These are phyloP conservation scores for Perodicticus potto DNA, from an alignment of 2,797 vertebrate species.

Conservation along the genomic window DNA sequence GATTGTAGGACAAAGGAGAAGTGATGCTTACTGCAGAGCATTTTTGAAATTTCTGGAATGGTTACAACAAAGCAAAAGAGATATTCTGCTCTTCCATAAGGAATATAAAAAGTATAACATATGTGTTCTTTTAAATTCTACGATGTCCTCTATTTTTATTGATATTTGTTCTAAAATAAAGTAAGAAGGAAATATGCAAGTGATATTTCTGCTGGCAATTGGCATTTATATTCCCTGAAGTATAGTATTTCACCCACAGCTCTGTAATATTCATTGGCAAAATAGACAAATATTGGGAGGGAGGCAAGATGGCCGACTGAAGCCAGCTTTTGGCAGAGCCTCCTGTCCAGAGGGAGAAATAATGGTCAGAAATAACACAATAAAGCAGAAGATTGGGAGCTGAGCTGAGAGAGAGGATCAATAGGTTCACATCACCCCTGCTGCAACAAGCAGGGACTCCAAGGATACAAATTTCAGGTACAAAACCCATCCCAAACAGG, in stretches of 20 bases:
- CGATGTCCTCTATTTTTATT: background rate
- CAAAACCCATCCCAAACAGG: too few species aligned
- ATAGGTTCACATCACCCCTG: too few species aligned
- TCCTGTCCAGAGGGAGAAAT: too few species aligned
- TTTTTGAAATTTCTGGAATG: background rate
- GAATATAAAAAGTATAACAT: background rate
- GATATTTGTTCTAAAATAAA: background rate
- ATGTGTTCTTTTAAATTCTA: slow-evolving; percentile 8
- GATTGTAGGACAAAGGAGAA: background rate
- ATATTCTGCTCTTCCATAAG: background rate
- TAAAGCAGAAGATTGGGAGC: too few species aligned
- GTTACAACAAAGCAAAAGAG: background rate
- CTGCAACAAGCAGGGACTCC: too few species aligned
- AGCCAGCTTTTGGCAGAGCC: too few species aligned
- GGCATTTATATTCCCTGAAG: slow-evolving; percentile 22
- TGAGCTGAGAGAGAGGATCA: too few species aligned
- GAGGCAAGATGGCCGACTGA: too few species aligned
- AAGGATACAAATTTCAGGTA: too few species aligned
- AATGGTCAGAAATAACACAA: too few species aligned
- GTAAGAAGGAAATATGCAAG: background rate
- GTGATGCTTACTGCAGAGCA: background rate
- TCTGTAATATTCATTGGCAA: background rate
- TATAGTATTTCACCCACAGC: background rate
- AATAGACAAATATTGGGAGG: background rate
- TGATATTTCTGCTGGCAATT: background rate